Evolutionary conservation across 2,797 vertebrate genomes (phyloP), one percentile per base, ranked within the genome.

Genomic region (Enteromius argenteus): DNA sequence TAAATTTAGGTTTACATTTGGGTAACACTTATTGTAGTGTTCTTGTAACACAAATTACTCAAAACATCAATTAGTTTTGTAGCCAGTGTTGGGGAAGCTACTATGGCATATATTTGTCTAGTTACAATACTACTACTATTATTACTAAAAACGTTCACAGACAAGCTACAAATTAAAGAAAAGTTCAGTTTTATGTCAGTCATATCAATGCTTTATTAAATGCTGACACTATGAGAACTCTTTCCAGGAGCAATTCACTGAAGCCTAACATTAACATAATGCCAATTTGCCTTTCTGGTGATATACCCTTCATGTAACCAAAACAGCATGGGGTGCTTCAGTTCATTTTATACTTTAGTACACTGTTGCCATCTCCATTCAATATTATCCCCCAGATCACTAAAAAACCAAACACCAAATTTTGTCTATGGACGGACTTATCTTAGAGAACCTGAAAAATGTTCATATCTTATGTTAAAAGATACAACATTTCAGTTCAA

Each of bases 61-160:
- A 53, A 53, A 53, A 53, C 30, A 35, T 3, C 46, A 74, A 27
- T 74, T 19, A 11, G 8, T 30, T 72, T 60, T 60, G n/a, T 60
- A 27, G 8, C 69, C 69, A 49, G 44, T 73, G 69, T 51, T 73
- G 69, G 69, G 27, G 8, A 49, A 73, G 69, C 69, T 73, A 49
- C 2, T 1, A 72, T 30, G 15, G 15, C 23, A 30, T 17, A 17
- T 72, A 19, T 49, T 30, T 10, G 14, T 8, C 42, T 30, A 72
- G 15, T 27, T 30, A 51, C 27, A 73, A 49, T 49, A 10, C 5
- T 72, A 32, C 0, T 5, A 30, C 27, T 27, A 27, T 15, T 17
- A 42, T 2, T 39, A 68, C n/a, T 13, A 5, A 27, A 69, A 72
- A 49, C 1, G 44, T 49, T 32, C 4, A 30, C 4, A 21, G 15